Evolutionary conservation across 2,113 vertebrate species (phyloP), one percentile per base, ranked within the genome.

Genomic region (Barbus barbus): DNA sequence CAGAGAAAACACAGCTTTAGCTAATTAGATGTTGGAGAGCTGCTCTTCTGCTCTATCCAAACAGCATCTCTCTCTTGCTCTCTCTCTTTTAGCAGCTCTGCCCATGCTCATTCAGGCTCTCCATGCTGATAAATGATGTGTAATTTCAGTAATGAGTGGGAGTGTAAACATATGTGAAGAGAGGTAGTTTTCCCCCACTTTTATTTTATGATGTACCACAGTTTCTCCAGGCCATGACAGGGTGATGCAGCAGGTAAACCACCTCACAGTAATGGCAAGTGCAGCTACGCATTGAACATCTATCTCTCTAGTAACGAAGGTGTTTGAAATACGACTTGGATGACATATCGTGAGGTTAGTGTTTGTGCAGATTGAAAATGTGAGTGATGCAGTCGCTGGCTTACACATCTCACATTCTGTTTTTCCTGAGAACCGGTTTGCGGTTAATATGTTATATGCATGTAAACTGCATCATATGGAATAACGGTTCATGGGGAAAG

Each of bases 71-170:
- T 31, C 11, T 31, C 58, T 38, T n/a, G 48, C 53, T 60, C 20
- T 65, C 20, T 65, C 20, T 82, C 56, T 56, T 75, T 83, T 63
- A 69, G 77, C 41, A 65, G 56, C 74, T 24, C 33, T 69, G 76
- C 24, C 76, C 51, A 24, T 82, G 60, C 73, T 81, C 63, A 63
- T 38, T 84, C 18, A 31, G 81, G 77, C 73, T 84, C 79, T 85
- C 80, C 83, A 81, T 80, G 38, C 73, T 89, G 78, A 87, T 87
- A 87, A 87, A 90, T 88, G 76, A 85, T 74, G 85, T 87, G 75
- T 89, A 84, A 89, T 90, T 89, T 91, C 88, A 88, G 83, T 84
- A 84, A 86, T 87, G 87, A 89, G 41, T 38, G 67, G 69, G 36
- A 85, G 76, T 56, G 67, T 83, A 84, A 78, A 72, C 81, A 85